phyloP scores from a whole-genome alignment of 1,140 invertebrate species.

The Drosophila tsacasi region DNA sequence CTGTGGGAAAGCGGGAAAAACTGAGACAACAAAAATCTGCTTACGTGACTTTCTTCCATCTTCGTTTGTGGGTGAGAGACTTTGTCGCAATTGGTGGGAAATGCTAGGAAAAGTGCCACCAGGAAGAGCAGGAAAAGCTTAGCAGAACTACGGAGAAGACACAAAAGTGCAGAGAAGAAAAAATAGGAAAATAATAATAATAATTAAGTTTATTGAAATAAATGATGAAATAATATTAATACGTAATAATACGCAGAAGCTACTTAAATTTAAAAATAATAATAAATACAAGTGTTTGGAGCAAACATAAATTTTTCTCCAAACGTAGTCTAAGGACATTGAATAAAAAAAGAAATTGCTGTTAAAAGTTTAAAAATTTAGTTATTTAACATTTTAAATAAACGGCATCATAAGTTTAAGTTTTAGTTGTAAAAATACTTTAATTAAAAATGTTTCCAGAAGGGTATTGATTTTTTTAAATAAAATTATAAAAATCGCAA shows the following conservation, averaged over 20 bases:
- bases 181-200: background rate
- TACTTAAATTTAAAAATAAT: background rate
- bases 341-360: no score
- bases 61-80: conserved; percentile 6
- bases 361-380: no score
- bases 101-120: background rate
- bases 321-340: no score
- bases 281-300: background rate
- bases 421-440: no score
- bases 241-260: background rate
- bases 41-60: conserved; percentile 34
- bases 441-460: no score
- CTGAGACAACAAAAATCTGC: conserved; percentile 30
- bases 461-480: no score
- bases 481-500: no score
- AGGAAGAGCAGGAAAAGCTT: background rate
- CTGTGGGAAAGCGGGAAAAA: background rate
- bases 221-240: background rate
- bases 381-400: no score
- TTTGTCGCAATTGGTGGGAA: conserved; percentile 22
- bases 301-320: no score
- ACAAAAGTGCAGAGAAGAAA: background rate
- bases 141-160: background rate
- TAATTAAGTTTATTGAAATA: background rate
- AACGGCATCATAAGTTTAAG: no score